Conservation (phyloP, 1,140 invertebrate genomes). For the Lysiphlebus fabarum region DNA sequence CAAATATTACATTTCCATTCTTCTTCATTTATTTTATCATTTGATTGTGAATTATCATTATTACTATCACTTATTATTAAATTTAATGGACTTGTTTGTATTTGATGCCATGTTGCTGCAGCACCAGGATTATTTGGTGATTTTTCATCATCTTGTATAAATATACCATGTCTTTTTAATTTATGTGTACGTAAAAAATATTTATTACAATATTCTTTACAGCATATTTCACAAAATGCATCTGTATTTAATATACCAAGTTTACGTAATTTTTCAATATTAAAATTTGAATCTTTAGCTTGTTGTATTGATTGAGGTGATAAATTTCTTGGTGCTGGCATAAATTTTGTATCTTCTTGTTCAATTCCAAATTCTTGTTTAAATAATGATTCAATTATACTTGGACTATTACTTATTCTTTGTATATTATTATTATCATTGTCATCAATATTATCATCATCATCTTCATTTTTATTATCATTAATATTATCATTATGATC, state of each 20-base stretch:
- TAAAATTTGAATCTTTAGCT: slow-evolving; percentile 63
- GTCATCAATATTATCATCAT: slow-evolving; percentile 19
- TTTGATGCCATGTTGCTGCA: slow-evolving; percentile 53
- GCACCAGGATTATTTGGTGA: slow-evolving; percentile 46
- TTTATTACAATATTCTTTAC: slow-evolving; percentile 93
- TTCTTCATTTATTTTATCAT: slow-evolving; percentile 46
- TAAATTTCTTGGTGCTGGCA: slow-evolving; percentile 59
- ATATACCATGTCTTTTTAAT: slow-evolving; percentile 73
- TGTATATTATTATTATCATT: slow-evolving; percentile 17
- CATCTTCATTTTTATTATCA: slow-evolving; percentile 17
- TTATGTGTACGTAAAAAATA: slow-evolving; percentile 92
- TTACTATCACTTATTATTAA: slow-evolving; percentile 59
- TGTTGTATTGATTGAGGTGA: slow-evolving; percentile 63
- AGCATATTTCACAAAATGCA: slow-evolving; percentile 90
- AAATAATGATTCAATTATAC: slow-evolving; percentile 45
- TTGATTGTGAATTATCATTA: slow-evolving; percentile 38
- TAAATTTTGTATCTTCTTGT: slow-evolving; percentile 58
- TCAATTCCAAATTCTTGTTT: slow-evolving; percentile 53
- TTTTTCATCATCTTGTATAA: slow-evolving; percentile 59
- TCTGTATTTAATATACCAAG: slow-evolving; percentile 81
- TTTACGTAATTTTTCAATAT: slow-evolving; percentile 66
- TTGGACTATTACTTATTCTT: slow-evolving; percentile 38
- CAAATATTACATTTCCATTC: slow-evolving; percentile 61
- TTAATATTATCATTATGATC: slow-evolving; percentile 19
- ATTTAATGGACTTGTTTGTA: slow-evolving; percentile 63